These are phyloP conservation scores for Trichogramma dendrolimi DNA, from an alignment of 2,888 invertebrate species.

Conservation along the genomic window DNA sequence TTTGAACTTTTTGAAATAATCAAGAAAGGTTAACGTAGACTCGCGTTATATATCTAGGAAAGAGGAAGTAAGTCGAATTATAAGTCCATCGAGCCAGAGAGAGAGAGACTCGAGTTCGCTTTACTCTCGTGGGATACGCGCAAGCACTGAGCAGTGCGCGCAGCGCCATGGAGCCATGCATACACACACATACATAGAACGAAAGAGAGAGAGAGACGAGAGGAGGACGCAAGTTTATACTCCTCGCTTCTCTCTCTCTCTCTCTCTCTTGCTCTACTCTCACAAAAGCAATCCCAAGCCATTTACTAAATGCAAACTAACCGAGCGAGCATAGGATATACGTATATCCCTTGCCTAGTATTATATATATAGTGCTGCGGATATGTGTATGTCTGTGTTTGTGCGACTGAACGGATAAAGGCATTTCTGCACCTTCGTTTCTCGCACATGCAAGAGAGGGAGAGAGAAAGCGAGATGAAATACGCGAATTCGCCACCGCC, in stretches of 20 bases:
- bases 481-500: not conserved
- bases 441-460: not conserved
- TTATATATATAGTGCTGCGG: too few species aligned
- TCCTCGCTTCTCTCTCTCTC: not conserved
- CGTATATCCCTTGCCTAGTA: too few species aligned
- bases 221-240: too few species aligned
- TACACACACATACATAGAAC: too few species aligned
- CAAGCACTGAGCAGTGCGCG: too few species aligned
- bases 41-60: not conserved
- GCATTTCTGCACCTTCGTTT: too few species aligned
- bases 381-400: too few species aligned
- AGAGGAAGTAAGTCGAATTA: not conserved
- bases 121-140: too few species aligned
- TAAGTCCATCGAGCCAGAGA: conserved; percentile 10
- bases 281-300: conserved; percentile 10
- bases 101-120: conserved; percentile 2
- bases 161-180: too few species aligned
- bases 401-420: too few species aligned
- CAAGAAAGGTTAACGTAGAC: conserved; percentile 3
- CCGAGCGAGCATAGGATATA: not conserved
- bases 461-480: not conserved
- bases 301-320: conserved; percentile 23
- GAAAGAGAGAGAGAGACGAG: too few species aligned
- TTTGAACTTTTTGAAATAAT: conserved; percentile 25
- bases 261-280: not conserved